Evolutionary conservation across 2,113 vertebrate species (phyloP).

Genomic region (Todiramphus saurophagus): DNA sequence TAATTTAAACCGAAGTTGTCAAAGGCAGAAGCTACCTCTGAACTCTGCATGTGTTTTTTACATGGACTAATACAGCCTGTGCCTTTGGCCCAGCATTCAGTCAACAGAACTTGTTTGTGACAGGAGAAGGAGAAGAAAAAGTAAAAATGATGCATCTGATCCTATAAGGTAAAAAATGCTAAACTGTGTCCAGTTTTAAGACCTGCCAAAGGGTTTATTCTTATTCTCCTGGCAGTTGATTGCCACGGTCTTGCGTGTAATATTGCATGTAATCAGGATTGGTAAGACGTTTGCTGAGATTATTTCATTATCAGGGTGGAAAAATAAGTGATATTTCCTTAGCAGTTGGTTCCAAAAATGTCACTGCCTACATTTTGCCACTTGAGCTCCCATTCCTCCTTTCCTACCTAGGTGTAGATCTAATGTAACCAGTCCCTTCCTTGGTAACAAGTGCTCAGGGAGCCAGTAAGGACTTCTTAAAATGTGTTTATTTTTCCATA

Average conservation of each 20-base stretch:
- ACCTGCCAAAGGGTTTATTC: not conserved
- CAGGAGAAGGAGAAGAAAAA: not conserved
- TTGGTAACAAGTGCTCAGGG: not conserved
- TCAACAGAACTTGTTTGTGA: not conserved
- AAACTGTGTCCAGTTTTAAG: not conserved
- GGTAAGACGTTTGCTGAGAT: not conserved
- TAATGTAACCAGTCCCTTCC: not conserved
- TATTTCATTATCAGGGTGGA: not conserved
- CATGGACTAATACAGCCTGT: not conserved
- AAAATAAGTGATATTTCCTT: not conserved
- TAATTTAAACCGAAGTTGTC: not conserved
- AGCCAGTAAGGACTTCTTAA: not conserved
- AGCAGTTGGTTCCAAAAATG: not conserved
- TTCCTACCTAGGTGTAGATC: not conserved
- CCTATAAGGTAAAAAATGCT: not conserved
- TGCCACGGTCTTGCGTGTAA: not conserved
- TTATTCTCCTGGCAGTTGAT: not conserved
- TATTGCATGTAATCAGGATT: not conserved
- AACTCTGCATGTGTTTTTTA: not conserved
- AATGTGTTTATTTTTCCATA: not conserved
- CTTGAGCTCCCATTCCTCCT: not conserved
- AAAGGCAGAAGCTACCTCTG: not conserved
- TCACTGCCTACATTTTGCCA: not conserved
- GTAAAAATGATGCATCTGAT: not conserved
- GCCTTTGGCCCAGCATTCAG: not conserved